Evolutionary conservation across 2,888 invertebrate species (phyloP).

Genomic region (Oxycera nigricornis): DNA sequence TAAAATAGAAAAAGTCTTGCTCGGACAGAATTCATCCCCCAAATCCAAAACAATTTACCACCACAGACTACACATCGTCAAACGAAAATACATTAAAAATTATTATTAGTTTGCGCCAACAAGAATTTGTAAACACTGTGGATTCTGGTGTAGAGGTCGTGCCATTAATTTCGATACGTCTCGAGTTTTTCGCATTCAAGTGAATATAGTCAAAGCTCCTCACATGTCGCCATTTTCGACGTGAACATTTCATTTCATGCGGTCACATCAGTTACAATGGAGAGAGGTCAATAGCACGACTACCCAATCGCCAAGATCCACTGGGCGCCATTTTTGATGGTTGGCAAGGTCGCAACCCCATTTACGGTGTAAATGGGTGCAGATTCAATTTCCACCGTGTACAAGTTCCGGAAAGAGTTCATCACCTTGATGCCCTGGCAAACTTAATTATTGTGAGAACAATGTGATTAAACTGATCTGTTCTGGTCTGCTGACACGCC

Average conservation of each 20-base stretch:
- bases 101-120: neutral
- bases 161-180: conserved; percentile 10
- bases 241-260: neutral
- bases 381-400: no score
- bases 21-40: neutral
- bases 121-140: conserved; percentile 20
- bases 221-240: neutral
- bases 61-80: conserved; percentile 20
- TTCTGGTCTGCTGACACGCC: no score
- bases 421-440: no score
- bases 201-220: neutral
- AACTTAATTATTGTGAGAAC: no score
- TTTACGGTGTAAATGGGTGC: no score
- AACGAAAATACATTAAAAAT: conserved; percentile 1
- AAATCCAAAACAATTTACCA: conserved; percentile 6
- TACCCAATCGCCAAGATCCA: neutral
- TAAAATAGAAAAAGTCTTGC: neutral
- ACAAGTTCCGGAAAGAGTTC: no score
- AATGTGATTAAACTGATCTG: no score
- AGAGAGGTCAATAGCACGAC: conserved; percentile 21
- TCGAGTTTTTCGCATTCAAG: neutral
- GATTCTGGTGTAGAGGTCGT: neutral
- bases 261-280: neutral
- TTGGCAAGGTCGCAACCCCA: no score
- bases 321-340: neutral